Base-by-base conservation (phyloP, 2,888 invertebrate species). In the Lapara coniferarum region DNA sequence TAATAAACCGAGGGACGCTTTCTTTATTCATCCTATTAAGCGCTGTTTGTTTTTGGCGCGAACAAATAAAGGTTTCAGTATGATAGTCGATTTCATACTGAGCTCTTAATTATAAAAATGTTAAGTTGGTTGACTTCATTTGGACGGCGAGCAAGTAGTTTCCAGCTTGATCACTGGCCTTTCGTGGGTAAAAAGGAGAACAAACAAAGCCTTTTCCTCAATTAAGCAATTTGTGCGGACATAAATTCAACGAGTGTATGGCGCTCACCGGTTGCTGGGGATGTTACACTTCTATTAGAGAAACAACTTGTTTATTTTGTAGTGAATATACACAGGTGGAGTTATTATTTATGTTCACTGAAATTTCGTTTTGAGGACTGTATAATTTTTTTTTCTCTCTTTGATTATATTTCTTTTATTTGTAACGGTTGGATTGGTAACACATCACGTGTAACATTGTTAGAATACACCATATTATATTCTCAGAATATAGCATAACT, bases 141-240 rank as follows among this genome's bases (percentile, higher is more conserved):
- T 67, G 74, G 70, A 77, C 72, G 71, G 55, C 73, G 73, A 67
- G 72, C 68, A 73, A 73, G 75, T 79, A 78, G 75, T 77, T 78
- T 77, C 75, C 67, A 72, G 69, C 71, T 69, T 71, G 72, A 68
- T 73, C 75, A 73, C 71, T 74, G 78, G 75, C 74, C 75, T 75
- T 75, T 72, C 72, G 71, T 74, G 73, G 74, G 76, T 78, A 81
- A 82, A 83, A 85, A 83, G 78, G 79, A 78, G 77, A 82, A 78
- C 81, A 82, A 85, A 84, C 81, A 84, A 81, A 83, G 80, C 83
- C 81, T 85, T 87, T 84, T 86, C 86, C 86, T 82, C 84, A 87
- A 87, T 87, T 86, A 86, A 83, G 85, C 84, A 85, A 86, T 87
- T 85, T 85, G 83, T 83, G 85, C 81, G 81, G 77, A 85, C 85